Evolutionary conservation across 2,797 vertebrate species (phyloP), one percentile per base, ranked within the genome.

Genomic region (Dryobates pubescens): DNA sequence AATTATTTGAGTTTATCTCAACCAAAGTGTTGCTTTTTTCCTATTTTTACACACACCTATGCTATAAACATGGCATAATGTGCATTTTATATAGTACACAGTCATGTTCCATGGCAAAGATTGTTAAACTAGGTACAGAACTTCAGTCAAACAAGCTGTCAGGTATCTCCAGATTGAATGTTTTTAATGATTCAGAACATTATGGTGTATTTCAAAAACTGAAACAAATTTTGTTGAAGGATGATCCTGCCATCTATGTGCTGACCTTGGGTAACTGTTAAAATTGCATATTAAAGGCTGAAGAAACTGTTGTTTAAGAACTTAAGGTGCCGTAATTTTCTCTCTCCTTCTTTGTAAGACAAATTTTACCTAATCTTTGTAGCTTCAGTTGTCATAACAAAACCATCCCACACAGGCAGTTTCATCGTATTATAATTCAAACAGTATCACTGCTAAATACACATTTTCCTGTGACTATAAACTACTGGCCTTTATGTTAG

Each of bases 311-410:
- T 86, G 79, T 86, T 92, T 81, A 92, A 74, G 57, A 58, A 79
- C 30, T 90, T 82, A 85, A 65, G 61, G 23, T 81, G 51, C 26
- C 36, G 27, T 86, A 82, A 67, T 80, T 92, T 84, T 94, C 82
- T 93, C 54, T 79, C 20, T 93, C 41, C 19, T 0, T 1, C 80
- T 80, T 92, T 79, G 17, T 75, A 70, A 83, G 56, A 92, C 38
- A 95, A 88, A 85, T 88, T 89, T 87, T 89, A 54, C 73, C 56
- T 95, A 88, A 74, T 86, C 90, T 86, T 69, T 64, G 54, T 75
- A 94, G 62, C 72, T 95, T 87, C 69, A 71, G 30, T 82, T 96
- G 75, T 96, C 95, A 95, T 96, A 96, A 96, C 93, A 96, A 95
- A 93, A 92, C 71, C 58, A 53, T 65, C 76, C 59, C 57, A 85